Evolutionary conservation across 2,113 vertebrate genomes (phyloP).

Genomic region (Neodontobutis hainanensis): DNA sequence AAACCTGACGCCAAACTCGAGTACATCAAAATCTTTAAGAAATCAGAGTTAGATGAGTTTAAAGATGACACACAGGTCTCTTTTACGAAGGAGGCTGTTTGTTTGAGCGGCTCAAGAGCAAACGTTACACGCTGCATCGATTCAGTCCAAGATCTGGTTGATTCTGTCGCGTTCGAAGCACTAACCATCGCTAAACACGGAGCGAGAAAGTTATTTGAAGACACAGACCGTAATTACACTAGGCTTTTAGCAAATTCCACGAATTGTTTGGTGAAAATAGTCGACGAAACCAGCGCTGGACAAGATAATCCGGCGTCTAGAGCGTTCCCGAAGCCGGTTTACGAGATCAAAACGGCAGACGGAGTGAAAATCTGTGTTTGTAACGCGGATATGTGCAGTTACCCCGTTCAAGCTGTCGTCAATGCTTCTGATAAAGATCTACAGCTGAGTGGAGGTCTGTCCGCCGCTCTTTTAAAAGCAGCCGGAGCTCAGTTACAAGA

Average conservation of each 20-base stretch:
- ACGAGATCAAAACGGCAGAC: constrained; percentile 38
- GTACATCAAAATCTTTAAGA: constrained; percentile 73
- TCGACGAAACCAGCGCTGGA: constrained; percentile 38
- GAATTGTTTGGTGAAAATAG: constrained; percentile 78
- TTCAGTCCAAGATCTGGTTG: constrained; percentile 45
- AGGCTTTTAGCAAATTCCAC: constrained; percentile 46
- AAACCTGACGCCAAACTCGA: constrained; percentile 48
- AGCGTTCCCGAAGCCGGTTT: constrained; percentile 11
- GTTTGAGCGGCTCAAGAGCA: constrained; percentile 75
- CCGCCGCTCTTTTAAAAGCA: constrained; percentile 68
- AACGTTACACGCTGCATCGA: constrained; percentile 57
- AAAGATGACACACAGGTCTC: constrained; percentile 64
- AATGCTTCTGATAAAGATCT: constrained; percentile 75
- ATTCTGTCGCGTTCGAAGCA: constrained; percentile 58
- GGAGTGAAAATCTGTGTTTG: constrained; percentile 78
- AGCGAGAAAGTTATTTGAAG: constrained; percentile 76
- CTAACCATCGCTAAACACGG: constrained; percentile 77
- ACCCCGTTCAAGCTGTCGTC: constrained; percentile 79
- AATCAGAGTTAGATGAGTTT: constrained; percentile 41
- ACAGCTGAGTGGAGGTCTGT: constrained; percentile 70
- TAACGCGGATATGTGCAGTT: constrained; percentile 77
- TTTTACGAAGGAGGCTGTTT: constrained; percentile 66
- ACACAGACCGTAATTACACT: constrained; percentile 58
- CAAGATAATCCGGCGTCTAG: not conserved
- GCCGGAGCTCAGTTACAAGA: constrained; percentile 81